Evolutionary conservation across 2,888 invertebrate species (phyloP).

Genomic region (Papilio elwesi): DNA sequence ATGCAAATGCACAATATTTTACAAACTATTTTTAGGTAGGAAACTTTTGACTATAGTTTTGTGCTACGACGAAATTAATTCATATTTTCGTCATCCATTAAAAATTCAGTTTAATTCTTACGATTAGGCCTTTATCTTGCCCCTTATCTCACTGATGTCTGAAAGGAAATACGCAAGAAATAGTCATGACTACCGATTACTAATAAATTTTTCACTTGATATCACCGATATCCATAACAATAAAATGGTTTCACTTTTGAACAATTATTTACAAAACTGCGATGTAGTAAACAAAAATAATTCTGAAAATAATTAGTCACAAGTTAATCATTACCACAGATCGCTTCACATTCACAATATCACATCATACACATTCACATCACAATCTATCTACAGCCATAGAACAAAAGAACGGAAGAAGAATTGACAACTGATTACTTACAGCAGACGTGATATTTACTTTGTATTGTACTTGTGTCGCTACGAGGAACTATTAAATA

Average conservation of each 20-base stretch:
- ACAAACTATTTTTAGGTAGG: constrained; percentile 8
- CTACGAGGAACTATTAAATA: too few relatives aligned
- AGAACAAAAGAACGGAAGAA: constrained; percentile 15
- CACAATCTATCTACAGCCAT: constrained; percentile 26
- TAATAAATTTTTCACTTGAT: constrained; percentile 33
- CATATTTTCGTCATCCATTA: neutral
- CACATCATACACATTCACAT: constrained; percentile 26
- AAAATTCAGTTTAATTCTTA: constrained; percentile 50
- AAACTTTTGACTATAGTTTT: neutral
- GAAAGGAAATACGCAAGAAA: constrained; percentile 70
- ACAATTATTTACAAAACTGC: constrained; percentile 45
- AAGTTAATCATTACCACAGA: constrained; percentile 49
- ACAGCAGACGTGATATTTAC: constrained; percentile 1
- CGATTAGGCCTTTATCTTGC: constrained; percentile 74
- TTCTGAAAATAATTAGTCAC: constrained; percentile 50
- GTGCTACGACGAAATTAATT: neutral
- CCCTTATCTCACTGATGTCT: constrained; percentile 69
- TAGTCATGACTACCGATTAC: constrained; percentile 59
- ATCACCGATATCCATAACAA: constrained; percentile 15
- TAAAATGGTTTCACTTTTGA: constrained; percentile 40
- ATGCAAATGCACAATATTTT: neutral
- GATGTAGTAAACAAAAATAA: constrained; percentile 51
- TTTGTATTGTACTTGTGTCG: too few relatives aligned
- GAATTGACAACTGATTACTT: constrained; percentile 20
- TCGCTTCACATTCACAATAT: constrained; percentile 29